Base-by-base conservation (phyloP, 1,140 invertebrate genomes). In the Dreissena polymorpha region DNA sequence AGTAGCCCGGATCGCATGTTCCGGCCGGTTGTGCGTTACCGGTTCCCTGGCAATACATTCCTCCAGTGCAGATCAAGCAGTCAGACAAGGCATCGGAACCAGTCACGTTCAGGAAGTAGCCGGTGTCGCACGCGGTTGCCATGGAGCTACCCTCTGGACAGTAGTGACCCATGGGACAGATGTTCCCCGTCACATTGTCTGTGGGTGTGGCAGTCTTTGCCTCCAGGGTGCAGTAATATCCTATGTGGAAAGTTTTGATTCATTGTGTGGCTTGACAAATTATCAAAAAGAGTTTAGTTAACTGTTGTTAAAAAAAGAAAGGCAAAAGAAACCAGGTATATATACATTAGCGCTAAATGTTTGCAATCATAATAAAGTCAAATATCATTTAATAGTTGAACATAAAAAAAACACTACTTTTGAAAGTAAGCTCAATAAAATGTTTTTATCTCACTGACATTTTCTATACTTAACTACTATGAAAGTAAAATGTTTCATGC, bases 1-100 rank as follows among this genome's bases (percentile, higher is more conserved):
- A 92, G 67, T 91, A 92, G 16, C 91, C 91, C 50, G 88, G 84
- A 72, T 70, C 78, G 80, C 91, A 92, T 84, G 87, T 85, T 12
- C 90, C 90, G 0, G 79, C 75, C 8, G 91, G 90, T 12, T 83
- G 8, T 27, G 85, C 73, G 14, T 76, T 60, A 21, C 91, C 90
- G 25, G 76, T 79, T 10, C 86, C 86, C 29, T 89, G 88, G 78
- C 91, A 92, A 78, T 89, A 92, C 69, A 81, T 73, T 2, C 91
- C 91, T 53, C 86, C 84, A 10, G 88, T 85, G 68, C 91, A 92
- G 14, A 87, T 76, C 39, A 85, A 88, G 83, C 91, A 92, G 85
- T 91, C 90, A 39, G 67, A 53, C 7, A 79, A n/a, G 2, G 87
- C 84, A 69, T 86, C 88, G 25, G 90, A 89, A 50, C 84, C 78